Evolutionary conservation across 2,113 vertebrate genomes (phyloP).

Genomic region (Solea solea): DNA sequence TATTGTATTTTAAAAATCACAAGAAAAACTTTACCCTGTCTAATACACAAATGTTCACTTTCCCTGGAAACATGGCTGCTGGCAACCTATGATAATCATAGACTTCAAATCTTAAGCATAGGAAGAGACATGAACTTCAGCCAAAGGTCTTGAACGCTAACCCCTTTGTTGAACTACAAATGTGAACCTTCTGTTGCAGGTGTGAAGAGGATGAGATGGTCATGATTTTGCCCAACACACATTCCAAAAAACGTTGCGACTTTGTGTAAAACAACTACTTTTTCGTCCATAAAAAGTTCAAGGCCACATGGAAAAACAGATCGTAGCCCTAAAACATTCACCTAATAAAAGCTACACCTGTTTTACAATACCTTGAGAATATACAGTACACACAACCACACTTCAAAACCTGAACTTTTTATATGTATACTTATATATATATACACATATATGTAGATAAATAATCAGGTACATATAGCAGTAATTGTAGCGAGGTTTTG

Average conservation of each 20-base stretch:
- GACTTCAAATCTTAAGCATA: constrained; percentile 69
- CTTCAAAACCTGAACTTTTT: too few species aligned
- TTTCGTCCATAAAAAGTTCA: too few species aligned
- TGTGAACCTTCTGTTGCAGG: constrained; percentile 32
- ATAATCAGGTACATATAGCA: background rate
- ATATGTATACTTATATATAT: too few species aligned
- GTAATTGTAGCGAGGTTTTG: background rate
- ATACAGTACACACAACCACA: too few species aligned
- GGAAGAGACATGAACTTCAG: constrained; percentile 52
- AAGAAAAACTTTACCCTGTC: too few species aligned
- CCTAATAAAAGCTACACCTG: too few species aligned
- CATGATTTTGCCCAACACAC: background rate
- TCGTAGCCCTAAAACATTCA: too few species aligned
- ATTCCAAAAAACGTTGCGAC: background rate
- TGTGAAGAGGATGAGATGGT: constrained; percentile 16
- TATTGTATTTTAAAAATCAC: too few species aligned
- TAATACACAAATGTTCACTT: too few species aligned
- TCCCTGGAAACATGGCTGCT: too few species aligned
- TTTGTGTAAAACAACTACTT: background rate
- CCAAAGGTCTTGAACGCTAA: constrained; percentile 59
- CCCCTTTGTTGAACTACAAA: constrained; percentile 46
- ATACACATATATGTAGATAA: background rate
- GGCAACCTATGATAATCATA: constrained; percentile 76
- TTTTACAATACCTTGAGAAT: too few species aligned
- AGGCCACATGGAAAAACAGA: too few species aligned